Base-by-base conservation (phyloP, 2,888 invertebrate genomes). In the Acanthoscelides obtectus region DNA sequence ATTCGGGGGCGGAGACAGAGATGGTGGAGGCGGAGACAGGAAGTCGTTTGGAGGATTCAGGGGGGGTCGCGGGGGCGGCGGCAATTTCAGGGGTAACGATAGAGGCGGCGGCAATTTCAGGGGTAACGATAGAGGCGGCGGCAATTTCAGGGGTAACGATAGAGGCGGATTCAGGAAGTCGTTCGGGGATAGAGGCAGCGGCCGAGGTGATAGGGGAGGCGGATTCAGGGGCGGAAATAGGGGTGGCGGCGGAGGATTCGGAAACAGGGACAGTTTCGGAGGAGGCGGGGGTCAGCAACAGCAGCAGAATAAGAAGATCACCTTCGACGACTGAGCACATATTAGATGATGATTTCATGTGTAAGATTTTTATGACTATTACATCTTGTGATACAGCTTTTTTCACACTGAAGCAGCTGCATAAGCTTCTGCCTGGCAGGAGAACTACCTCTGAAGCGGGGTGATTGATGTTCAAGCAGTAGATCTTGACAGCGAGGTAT, bases 221-320 rank as follows among this genome's bases (percentile, higher is more conserved):
- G 81, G 73, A 20, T 67, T 82, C 66, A 82, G 83, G 6, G 82
- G 87, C 65, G 88, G 87, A 78, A 89, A 89, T 79, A 89, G 89
- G 79, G 89, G 90, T 80, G 89, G 75, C 70, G 69, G 79, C 64
- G 82, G 84, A 6, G 83, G 88, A 66, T 88, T 87, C 79, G 90
- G 90, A 81, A 89, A 90, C 80, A 89, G 90, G 81, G 89, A 90
- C 81, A 90, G 91, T 81, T 92, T 90, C 79, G 90, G 87, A 86
- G 45, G 45, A 17, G 45, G 45, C 45, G 45, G n/a, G n/a, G 87
- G 74, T n/a, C 80, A 83, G 73, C 74, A 82, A 72, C 75, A 88
- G n/a, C 77, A 84, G 73, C 90, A 91, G 84, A 94, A 93, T 84
- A 94, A 93, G 87, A 93, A 93, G 87, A 93, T 93, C 73, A 89